Conservation (phyloP, 2,797 vertebrate species). For the Erethizon dorsatum region DNA sequence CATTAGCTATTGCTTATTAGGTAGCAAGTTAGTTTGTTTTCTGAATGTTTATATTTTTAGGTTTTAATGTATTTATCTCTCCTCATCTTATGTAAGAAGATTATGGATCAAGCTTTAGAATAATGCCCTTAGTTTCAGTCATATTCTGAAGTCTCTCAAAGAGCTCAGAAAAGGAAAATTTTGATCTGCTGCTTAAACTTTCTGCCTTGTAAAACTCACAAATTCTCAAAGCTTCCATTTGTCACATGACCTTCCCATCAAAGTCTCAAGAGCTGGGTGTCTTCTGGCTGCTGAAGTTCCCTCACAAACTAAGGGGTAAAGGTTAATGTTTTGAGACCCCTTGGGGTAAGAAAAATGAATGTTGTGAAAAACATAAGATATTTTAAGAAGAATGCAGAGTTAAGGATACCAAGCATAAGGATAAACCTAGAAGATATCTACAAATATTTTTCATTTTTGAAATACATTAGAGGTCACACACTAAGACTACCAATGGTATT, state of each 20-base stretch:
- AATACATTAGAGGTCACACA: neutral
- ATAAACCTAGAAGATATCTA: neutral
- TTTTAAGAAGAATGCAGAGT: neutral
- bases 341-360: neutral
- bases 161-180: neutral
- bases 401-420: neutral
- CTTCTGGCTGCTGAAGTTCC: neutral
- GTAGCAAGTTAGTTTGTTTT: neutral
- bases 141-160: neutral
- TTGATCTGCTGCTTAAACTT: neutral
- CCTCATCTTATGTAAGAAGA: neutral
- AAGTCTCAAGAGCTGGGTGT: neutral
- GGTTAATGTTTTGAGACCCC: neutral
- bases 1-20: neutral
- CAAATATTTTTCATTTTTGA: constrained; percentile 1
- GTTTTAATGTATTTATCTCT: neutral
- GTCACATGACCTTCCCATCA: neutral
- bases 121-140: neutral
- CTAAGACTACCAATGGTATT: neutral
- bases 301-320: neutral
- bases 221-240: neutral
- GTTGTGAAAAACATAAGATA: neutral
- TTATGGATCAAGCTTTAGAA: neutral
- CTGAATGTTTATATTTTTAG: neutral
- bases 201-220: neutral